Conservation (phyloP, 2,797 vertebrate species). For the Xerus rutilus region DNA sequence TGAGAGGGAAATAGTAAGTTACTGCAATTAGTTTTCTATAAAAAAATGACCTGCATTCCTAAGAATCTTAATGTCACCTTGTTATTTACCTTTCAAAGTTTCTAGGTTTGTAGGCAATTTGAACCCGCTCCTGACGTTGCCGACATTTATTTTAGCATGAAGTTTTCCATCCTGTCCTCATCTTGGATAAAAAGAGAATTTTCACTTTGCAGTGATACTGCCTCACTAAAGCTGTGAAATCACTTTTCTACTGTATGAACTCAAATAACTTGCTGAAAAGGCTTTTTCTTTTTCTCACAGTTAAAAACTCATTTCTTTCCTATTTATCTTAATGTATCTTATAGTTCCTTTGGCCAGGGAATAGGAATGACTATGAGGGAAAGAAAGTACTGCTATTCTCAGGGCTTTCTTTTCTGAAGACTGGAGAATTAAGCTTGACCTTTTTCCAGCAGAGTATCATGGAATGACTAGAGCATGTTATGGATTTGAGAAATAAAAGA, state of each 20-base stretch:
- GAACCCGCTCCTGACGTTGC: background rate
- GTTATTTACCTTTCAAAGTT: constrained; percentile 26
- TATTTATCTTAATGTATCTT: constrained; percentile 68
- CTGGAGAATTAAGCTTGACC: constrained; percentile 59
- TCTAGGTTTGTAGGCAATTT: constrained; percentile 46
- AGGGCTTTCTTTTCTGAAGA: background rate
- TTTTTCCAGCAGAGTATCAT: constrained; percentile 4
- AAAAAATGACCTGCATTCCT: constrained; percentile 22
- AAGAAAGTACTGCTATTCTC: constrained; percentile 9
- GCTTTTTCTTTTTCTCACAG: constrained; percentile 28
- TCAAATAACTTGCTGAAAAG: constrained; percentile 62
- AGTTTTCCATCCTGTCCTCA: background rate
- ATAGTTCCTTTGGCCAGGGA: background rate
- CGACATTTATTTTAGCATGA: constrained; percentile 14
- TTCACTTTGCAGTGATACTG: constrained; percentile 57
- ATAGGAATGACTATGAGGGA: background rate
- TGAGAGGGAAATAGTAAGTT: background rate
- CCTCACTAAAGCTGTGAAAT: constrained; percentile 57
- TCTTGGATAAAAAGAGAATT: constrained; percentile 23
- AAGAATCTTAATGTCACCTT: constrained; percentile 36
- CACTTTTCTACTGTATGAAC: constrained; percentile 54
- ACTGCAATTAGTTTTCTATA: constrained; percentile 67
- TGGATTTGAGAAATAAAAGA: constrained; percentile 63
- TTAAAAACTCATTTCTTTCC: constrained; percentile 69
- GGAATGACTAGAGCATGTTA: background rate